A percentile compares a stretch with the other conserved stretches of the same genome.
phyloP scores from a whole-genome alignment of 2,113 vertebrate species.

The Anolis sagrei region DNA sequence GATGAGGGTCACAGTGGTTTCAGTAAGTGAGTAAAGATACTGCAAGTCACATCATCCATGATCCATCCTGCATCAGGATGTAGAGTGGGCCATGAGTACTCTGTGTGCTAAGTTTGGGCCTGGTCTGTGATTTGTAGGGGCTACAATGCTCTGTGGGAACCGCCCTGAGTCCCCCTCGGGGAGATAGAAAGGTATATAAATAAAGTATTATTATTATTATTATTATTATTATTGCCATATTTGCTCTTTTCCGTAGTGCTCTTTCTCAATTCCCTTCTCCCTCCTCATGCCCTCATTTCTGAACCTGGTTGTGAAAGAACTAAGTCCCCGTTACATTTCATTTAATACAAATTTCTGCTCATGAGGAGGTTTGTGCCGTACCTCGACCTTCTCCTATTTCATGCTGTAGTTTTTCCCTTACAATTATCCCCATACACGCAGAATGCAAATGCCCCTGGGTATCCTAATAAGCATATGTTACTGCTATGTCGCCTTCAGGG shows the following conservation, averaged over 20 bases:
- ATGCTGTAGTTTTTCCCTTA: background rate
- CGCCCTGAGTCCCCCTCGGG: too few species aligned
- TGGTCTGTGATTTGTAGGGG: too few species aligned
- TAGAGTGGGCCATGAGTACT: too few species aligned
- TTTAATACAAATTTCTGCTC: background rate
- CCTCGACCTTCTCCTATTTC: background rate
- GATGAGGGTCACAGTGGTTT: too few species aligned
- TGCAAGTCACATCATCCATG: too few species aligned
- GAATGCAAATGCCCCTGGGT: background rate
- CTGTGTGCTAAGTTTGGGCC: too few species aligned
- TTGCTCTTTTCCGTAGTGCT: background rate
- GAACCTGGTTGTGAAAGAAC: background rate
- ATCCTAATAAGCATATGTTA: background rate
- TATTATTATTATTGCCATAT: too few species aligned
- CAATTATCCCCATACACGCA: background rate
- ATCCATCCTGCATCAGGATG: too few species aligned
- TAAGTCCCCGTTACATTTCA: background rate
- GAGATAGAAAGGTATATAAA: too few species aligned
- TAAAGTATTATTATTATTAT: too few species aligned
- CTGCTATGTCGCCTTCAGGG: background rate
- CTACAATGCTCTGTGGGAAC: too few species aligned
- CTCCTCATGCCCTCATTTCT: background rate
- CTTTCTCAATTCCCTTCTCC: background rate
- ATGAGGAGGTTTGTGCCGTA: background rate
- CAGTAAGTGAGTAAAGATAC: too few species aligned